A percentile compares a stretch with the other conserved stretches of the same genome.
Evolutionary conservation across 2,797 vertebrate species (phyloP).

Genomic region (Enteromius unitaeniatus): DNA sequence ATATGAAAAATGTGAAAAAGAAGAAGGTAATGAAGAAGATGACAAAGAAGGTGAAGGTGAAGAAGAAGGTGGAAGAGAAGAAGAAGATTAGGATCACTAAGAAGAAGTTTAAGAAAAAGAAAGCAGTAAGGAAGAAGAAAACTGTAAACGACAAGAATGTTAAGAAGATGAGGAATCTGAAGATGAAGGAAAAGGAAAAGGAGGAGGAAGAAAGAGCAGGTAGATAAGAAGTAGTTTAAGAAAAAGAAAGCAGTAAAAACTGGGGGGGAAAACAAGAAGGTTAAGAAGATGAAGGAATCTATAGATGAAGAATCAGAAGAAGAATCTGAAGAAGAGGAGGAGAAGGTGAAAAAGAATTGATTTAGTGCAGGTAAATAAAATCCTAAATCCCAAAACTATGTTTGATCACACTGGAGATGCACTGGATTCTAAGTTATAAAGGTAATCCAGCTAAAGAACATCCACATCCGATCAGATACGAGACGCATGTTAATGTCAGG

Average conservation of each 20-base stretch:
- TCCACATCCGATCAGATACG: neutral
- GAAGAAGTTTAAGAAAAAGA: no score
- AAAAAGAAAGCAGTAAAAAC: no score
- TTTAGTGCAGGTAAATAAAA: neutral
- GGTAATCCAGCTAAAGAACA: neutral
- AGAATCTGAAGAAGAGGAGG: fast-evolving
- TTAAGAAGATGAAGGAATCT: neutral
- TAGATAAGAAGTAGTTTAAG: no score
- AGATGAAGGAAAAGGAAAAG: neutral
- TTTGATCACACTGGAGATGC: neutral
- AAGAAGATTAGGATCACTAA: no score
- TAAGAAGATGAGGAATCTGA: neutral
- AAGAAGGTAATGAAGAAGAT: no score
- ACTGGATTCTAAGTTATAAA: neutral
- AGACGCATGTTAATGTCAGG: neutral
- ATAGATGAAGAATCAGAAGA: neutral
- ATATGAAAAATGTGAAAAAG: neutral
- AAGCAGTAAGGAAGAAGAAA: neutral
- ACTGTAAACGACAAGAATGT: no score
- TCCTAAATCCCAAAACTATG: neutral
- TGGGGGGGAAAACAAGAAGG: neutral
- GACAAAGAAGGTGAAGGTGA: neutral
- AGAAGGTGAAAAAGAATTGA: neutral
- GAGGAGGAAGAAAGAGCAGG: neutral
- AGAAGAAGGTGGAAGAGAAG: no score